These are phyloP conservation scores for Pionites leucogaster DNA, from an alignment of 2,113 vertebrate species.

Conservation along the genomic window DNA sequence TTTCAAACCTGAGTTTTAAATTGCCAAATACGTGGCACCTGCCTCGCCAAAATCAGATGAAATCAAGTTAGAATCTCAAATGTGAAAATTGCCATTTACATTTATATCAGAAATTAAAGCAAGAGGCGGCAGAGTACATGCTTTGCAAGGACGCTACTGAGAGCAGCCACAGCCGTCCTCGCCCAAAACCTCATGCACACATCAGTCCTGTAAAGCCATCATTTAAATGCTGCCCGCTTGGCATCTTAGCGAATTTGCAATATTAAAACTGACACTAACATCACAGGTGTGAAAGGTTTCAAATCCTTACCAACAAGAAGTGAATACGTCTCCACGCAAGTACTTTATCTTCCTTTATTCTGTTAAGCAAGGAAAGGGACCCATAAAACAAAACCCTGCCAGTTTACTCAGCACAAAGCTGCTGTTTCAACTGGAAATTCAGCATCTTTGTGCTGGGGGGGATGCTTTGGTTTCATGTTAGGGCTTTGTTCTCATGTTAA, in stretches of 20 bases:
- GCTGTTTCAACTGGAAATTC: neutral
- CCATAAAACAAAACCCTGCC: neutral
- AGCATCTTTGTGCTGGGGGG: neutral
- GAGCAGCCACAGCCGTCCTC: neutral
- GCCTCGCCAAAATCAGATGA: neutral
- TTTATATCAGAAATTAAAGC: constrained; percentile 7
- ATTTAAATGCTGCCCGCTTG: neutral
- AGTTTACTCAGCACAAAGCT: neutral
- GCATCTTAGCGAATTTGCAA: neutral
- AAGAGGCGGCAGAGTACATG: neutral
- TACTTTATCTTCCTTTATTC: neutral
- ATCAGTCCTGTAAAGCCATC: neutral
- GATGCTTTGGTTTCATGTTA: neutral
- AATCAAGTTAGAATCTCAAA: constrained; percentile 22
- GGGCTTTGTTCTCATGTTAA: neutral
- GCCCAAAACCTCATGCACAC: neutral
- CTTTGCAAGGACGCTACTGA: neutral
- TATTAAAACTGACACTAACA: constrained; percentile 45
- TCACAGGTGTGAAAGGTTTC: constrained; percentile 15
- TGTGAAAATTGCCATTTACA: constrained; percentile 50
- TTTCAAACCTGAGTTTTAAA: constrained; percentile 7
- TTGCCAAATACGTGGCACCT: neutral
- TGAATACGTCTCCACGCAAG: neutral
- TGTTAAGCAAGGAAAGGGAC: neutral
- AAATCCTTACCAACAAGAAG: neutral